phyloP scores from a whole-genome alignment of 1,140 invertebrate genomes.

The Zaprionus vittiger region DNA sequence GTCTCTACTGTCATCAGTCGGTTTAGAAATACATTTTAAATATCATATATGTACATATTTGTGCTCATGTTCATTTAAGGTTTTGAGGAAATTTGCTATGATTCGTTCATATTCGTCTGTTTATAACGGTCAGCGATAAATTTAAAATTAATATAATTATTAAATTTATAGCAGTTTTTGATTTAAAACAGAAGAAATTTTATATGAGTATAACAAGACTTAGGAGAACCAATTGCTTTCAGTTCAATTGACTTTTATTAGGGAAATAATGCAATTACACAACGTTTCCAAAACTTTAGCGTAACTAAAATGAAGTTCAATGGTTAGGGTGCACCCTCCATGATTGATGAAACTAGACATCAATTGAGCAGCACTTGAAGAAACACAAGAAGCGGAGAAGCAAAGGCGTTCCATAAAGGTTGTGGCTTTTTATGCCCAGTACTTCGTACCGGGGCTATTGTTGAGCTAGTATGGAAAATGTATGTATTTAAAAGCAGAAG shows the following conservation, averaged over 20 bases:
- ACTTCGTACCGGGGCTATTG: background rate
- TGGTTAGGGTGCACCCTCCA: slow-evolving; percentile 52
- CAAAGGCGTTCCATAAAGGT: slow-evolving; percentile 46
- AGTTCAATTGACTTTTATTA: slow-evolving; percentile 75
- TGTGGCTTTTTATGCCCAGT: slow-evolving; percentile 59
- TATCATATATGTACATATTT: no score
- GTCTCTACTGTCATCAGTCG: no score
- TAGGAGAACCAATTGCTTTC: slow-evolving; percentile 13
- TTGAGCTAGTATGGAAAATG: background rate
- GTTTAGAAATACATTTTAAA: no score
- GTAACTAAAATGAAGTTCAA: slow-evolving; percentile 53
- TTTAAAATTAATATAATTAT: no score
- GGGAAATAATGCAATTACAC: slow-evolving; percentile 75
- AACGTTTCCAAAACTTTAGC: slow-evolving; percentile 32
- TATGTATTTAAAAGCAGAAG: background rate
- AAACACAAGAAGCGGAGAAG: slow-evolving; percentile 16
- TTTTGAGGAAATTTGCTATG: no score
- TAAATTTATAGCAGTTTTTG: background rate
- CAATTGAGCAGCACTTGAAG: slow-evolving; percentile 53
- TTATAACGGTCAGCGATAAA: no score
- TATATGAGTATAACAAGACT: background rate
- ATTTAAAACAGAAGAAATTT: background rate
- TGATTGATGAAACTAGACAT: slow-evolving; percentile 66
- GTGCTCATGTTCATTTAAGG: no score
- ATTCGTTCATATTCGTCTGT: no score